Evolutionary conservation across 1,140 invertebrate genomes (phyloP), one percentile per base, ranked within the genome.

Genomic region (Drosophila funebris): DNA sequence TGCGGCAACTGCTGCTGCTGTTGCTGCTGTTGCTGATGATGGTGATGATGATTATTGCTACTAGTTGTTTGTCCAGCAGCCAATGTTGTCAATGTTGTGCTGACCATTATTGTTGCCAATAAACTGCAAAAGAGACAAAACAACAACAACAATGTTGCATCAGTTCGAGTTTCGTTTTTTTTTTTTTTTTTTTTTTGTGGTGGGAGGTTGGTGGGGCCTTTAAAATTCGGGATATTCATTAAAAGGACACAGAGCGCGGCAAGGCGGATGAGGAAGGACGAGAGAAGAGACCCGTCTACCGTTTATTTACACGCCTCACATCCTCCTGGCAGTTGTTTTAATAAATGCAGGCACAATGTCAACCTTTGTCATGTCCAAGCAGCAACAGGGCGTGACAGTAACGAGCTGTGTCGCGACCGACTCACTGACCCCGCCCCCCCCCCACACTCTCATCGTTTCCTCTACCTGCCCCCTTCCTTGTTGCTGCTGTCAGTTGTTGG

Each of bases 31-130:
- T 73, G 71, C 46, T 90, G 82, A 62, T 90, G 82, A 79, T 91
- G 90, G 48, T 81, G 80, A 90, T 88, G 79, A 75, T 90, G 83
- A 82, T 88, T 91, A 87, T 61, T 90, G 88, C 90, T 84, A 87
- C 81, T 90, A 81, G 89, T 90, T 89, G 83, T 80, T 88, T 90
- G 79, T 88, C 83, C 90, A 88, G 90, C 90, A 85, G 83, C 80
- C 75, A 90, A 84, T 90, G 90, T 90, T 72, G 85, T 90, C 90
- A 91, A 88, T 91, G 85, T 82, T 91, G 90, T 91, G 90, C 90
- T 91, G 82, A 91, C 90, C 90, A 91, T 91, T 90, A 91, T 91
- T 91, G 87, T 82, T 90, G 78, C 80, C 90, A 91, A 90, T 88
- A 80, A 88, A 85, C 90, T 91, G 90, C 33, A 83, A 82, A 20